phyloP scores from a whole-genome alignment of 2,797 vertebrate genomes.

The Ceyx erithaca region DNA sequence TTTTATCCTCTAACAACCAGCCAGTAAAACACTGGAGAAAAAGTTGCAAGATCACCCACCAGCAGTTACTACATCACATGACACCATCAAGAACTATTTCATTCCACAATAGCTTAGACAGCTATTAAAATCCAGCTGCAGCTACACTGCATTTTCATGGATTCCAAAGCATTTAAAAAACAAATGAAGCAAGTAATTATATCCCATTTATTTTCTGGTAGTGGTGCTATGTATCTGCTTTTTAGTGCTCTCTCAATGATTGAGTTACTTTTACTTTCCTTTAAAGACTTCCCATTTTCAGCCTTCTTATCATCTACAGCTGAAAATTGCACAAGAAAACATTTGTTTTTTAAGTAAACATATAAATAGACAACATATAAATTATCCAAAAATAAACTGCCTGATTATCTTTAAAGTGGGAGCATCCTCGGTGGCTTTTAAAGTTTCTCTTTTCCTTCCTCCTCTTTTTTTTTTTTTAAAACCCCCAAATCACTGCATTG shows the following conservation, averaged over 20 bases:
- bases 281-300: not conserved
- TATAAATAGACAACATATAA: not conserved
- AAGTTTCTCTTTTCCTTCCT: not conserved
- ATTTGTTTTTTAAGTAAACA: not conserved
- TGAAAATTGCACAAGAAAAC: not conserved
- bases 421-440: not conserved
- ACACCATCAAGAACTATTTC: conserved; percentile 27
- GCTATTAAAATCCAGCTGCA: conserved; percentile 31
- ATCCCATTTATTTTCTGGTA: not conserved
- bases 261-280: not conserved
- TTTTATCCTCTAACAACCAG: not conserved
- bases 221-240: not conserved
- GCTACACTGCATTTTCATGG: not conserved
- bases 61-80: conserved; percentile 23
- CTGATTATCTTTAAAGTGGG: not conserved
- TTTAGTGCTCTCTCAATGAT: not conserved
- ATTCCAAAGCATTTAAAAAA: not conserved
- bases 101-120: conserved; percentile 30
- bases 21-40: not conserved
- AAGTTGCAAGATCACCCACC: not conserved
- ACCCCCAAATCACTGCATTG: not conserved
- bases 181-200: not conserved
- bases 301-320: not conserved
- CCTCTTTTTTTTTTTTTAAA: not conserved
- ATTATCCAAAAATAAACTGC: not conserved